Percentiles rank a stretch among this genome's conserved stretches.
These are phyloP conservation scores for Aricia artaxerxes DNA, from an alignment of 2,888 invertebrate genomes.

Conservation along the genomic window DNA sequence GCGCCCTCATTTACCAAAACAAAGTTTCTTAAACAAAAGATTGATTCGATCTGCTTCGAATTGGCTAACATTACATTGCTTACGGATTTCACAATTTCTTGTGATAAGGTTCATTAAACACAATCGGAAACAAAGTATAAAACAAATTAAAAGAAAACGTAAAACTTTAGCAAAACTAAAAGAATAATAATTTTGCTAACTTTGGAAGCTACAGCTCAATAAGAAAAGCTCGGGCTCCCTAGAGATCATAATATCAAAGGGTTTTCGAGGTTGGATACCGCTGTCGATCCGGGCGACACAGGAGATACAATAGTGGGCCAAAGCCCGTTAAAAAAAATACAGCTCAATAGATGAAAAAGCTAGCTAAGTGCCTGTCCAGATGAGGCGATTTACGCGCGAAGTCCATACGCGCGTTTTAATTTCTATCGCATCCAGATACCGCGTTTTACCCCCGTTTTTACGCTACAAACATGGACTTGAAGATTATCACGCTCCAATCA, in stretches of 20 bases:
- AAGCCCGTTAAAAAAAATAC: no score
- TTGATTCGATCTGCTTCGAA: slow-evolving; percentile 14
- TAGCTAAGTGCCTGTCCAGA: neutral
- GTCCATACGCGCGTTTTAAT: no score
- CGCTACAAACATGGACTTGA: no score
- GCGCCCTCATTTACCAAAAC: neutral
- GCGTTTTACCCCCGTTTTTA: no score
- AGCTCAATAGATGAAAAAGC: neutral
- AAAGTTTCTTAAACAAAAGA: neutral
- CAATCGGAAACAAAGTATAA: neutral
- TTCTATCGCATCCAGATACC: no score
- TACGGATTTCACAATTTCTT: neutral
- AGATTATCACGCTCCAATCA: no score
- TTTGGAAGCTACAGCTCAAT: neutral
- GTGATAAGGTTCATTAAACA: neutral
- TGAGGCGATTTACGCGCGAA: no score
- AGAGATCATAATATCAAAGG: no score
- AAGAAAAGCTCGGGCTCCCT: neutral
- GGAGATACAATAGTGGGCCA: no score
- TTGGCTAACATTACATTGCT: neutral
- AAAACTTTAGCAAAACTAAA: neutral
- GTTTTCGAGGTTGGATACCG: no score
- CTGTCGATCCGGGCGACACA: no score
- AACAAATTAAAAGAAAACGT: no score
- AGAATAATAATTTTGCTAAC: neutral